A percentile compares a stretch with the other conserved stretches of the same genome.
These are phyloP conservation scores for Sebastiscus albofasciatus DNA, from an alignment of 2,797 vertebrate species.

Conservation along the genomic window DNA sequence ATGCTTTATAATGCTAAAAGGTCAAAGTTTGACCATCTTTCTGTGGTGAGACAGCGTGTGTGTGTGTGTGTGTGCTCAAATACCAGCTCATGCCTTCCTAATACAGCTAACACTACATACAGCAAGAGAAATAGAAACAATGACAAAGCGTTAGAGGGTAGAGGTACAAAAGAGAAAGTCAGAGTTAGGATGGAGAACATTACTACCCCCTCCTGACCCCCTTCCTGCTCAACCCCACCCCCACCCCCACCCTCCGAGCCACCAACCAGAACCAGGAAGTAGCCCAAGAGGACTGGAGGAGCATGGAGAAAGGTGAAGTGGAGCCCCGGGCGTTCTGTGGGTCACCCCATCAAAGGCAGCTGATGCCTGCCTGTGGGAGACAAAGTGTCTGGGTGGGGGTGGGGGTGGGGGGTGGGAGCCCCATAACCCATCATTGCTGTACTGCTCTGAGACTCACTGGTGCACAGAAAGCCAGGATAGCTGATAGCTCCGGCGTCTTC, in stretches of 20 bases:
- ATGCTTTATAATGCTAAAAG: background rate
- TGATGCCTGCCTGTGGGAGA: slow-evolving; percentile 60
- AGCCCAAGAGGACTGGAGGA: slow-evolving; percentile 35
- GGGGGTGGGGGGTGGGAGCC: slow-evolving; percentile 28
- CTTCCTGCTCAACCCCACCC: background rate
- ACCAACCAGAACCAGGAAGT: slow-evolving; percentile 36
- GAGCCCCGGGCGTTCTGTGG: slow-evolving; percentile 51
- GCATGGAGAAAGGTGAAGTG: slow-evolving; percentile 54
- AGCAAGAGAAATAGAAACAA: background rate
- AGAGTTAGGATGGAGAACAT: slow-evolving; percentile 1
- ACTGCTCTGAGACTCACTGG: slow-evolving; percentile 46
- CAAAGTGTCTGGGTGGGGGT: slow-evolving; percentile 32
- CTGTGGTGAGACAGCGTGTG: background rate
- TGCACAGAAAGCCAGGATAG: slow-evolving; percentile 43
- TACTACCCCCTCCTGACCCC: background rate
- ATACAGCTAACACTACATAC: background rate
- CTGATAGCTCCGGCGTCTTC: slow-evolving; percentile 5
- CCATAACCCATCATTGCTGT: slow-evolving; percentile 46
- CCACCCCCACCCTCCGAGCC: background rate
- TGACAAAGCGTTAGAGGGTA: background rate
- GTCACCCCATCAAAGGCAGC: slow-evolving; percentile 66
- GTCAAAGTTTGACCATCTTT: background rate
- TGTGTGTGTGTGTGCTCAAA: no score
- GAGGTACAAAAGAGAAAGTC: slow-evolving; percentile 11
- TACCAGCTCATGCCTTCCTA: background rate